Conservation (phyloP, 2,113 vertebrate species). For the Dipodomys merriami region DNA sequence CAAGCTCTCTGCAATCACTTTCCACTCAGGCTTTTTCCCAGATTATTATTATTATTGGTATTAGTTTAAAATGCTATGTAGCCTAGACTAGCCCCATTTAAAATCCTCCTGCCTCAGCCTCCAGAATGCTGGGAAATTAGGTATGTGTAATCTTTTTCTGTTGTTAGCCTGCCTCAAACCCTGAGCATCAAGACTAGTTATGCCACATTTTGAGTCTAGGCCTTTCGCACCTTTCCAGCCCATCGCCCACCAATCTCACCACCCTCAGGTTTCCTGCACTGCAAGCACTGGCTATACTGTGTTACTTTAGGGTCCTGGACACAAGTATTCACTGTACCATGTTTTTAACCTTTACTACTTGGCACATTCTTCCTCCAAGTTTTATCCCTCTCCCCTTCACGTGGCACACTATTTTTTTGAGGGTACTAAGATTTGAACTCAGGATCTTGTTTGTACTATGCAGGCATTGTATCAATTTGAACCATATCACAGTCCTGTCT, state of each 20-base stretch:
- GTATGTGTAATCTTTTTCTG: neutral
- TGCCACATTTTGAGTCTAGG: neutral
- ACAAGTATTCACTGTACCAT: neutral
- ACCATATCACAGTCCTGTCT: no score
- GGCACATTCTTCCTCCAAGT: neutral
- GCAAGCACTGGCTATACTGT: neutral
- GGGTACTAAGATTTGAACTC: no score
- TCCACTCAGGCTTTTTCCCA: no score
- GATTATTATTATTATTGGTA: no score
- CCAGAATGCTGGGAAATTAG: neutral
- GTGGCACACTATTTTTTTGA: neutral
- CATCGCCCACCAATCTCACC: neutral
- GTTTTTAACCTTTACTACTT: neutral
- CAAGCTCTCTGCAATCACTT: neutral
- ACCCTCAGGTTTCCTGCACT: neutral
- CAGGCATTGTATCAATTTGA: no score
- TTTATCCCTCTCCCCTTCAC: neutral
- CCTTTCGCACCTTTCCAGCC: neutral
- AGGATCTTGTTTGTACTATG: no score
- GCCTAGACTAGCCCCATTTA: no score
- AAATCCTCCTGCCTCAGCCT: neutral
- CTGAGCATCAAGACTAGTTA: neutral
- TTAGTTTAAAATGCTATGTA: no score
- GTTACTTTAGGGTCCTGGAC: neutral
- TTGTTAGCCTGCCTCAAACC: neutral